Evolutionary conservation across 2,797 vertebrate species (phyloP), one percentile per base, ranked within the genome.

Genomic region (Tapirus indicus): DNA sequence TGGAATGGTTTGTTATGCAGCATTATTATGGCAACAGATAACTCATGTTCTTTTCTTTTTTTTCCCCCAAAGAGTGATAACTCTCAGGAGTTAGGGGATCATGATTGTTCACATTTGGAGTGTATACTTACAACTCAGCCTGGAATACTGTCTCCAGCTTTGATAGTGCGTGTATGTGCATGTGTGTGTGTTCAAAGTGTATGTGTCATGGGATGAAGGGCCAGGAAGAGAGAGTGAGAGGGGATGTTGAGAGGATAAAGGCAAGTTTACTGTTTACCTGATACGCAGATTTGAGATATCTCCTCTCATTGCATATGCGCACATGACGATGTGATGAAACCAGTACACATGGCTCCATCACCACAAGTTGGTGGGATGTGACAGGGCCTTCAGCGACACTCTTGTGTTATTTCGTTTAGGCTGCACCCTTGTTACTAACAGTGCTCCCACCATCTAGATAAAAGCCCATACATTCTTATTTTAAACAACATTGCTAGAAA

Each of bases 401-500:
- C n/a, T 58, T 87, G 11, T 82, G 35, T 44, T 84, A 27, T 92
- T 83, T 86, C 21, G 32, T 87, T 93, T 96, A 79, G 7, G 8
- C n/a, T 86, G 6, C 0, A 94, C 8, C n/a, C 38, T 75, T 79
- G n/a, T 83, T 64, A 75, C 27, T 82, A 95, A 77, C 11, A 44
- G 23, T 66, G 14, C 25, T 21, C 20, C 41, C 32, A 52, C 49
- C 84, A 95, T 95, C 23, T 88, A 78, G n/a, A 91, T 84, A 91
- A 95, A 95, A 64, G 18, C 79, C 12, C 27, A 56, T 49, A 85
- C 0, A 56, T 66, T 94, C 54, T 95, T 17, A 58, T 44, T 95
- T 92, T 95, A 87, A 97, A 66, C 27, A 62, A 68, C 44, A 72
- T 78, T 95, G n/a, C 47, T 79, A 44, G 71, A 97, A 89, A 80